Percentiles rank a stretch among this genome's conserved stretches.
These are phyloP conservation scores for Halocynthia roretzi DNA, from an alignment of 23 tunicate species.

Conservation along the genomic window DNA sequence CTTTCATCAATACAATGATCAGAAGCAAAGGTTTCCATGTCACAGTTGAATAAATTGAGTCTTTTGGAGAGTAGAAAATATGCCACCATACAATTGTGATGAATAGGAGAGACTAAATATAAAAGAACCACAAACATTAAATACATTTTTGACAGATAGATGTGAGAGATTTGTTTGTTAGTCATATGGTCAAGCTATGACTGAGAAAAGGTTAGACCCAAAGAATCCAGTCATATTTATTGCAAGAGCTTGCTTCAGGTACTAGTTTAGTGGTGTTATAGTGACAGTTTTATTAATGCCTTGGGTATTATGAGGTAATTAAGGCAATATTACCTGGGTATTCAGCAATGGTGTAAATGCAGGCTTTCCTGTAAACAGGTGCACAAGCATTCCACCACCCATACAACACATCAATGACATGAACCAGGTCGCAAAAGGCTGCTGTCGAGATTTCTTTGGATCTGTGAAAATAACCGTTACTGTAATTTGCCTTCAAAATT, in stretches of 20 bases:
- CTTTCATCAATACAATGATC: slow-evolving; percentile 30
- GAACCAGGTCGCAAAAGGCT: slow-evolving; percentile 62
- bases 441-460: slow-evolving; percentile 1
- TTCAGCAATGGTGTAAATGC: slow-evolving; percentile 35
- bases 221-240: too few species aligned
- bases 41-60: slow-evolving; percentile 5
- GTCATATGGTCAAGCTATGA: too few species aligned
- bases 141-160: neutral
- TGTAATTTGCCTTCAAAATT: neutral
- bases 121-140: neutral
- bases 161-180: too few species aligned
- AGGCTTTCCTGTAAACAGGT: slow-evolving; percentile 47
- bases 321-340: neutral
- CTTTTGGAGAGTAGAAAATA: slow-evolving; percentile 56
- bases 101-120: slow-evolving; percentile 40
- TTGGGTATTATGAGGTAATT: neutral
- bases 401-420: slow-evolving; percentile 43
- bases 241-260: too few species aligned
- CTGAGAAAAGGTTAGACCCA: too few species aligned
- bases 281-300: too few species aligned
- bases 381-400: slow-evolving; percentile 44
- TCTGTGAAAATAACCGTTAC: neutral
- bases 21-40: slow-evolving; percentile 32
- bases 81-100: slow-evolving; percentile 66
- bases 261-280: too few species aligned